Evolutionary conservation across 2,797 vertebrate species (phyloP).

Genomic region (Intellagama lesueurii): DNA sequence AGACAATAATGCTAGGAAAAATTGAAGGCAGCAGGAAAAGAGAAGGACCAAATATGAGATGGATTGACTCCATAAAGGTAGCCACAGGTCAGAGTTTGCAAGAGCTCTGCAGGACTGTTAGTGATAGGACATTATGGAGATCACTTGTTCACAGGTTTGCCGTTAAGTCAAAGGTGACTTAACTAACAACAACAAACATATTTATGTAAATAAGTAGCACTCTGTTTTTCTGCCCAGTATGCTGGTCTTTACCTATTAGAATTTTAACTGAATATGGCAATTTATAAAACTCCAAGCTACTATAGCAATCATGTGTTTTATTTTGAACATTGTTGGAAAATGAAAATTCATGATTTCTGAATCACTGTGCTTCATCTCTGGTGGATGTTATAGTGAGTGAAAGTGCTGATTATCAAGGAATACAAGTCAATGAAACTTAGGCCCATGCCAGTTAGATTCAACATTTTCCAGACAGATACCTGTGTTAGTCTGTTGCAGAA

Average conservation of each 20-base stretch:
- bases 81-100: too few species aligned
- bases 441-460: background rate
- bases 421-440: background rate
- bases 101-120: too few species aligned
- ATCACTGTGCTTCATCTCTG: background rate
- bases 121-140: too few species aligned
- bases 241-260: background rate
- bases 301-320: background rate
- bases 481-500: background rate
- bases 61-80: too few species aligned
- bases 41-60: too few species aligned
- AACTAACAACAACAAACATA: too few species aligned
- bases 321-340: background rate
- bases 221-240: background rate
- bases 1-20: too few species aligned
- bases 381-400: background rate
- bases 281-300: background rate
- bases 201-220: background rate
- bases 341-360: background rate
- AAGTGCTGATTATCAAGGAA: background rate
- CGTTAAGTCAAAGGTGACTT: too few species aligned
- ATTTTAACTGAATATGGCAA: background rate
- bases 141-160: too few species aligned
- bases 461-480: background rate
- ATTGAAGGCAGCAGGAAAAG: too few species aligned